phyloP scores from a whole-genome alignment of 2,888 invertebrate species.

The Geophilus truncorum region DNA sequence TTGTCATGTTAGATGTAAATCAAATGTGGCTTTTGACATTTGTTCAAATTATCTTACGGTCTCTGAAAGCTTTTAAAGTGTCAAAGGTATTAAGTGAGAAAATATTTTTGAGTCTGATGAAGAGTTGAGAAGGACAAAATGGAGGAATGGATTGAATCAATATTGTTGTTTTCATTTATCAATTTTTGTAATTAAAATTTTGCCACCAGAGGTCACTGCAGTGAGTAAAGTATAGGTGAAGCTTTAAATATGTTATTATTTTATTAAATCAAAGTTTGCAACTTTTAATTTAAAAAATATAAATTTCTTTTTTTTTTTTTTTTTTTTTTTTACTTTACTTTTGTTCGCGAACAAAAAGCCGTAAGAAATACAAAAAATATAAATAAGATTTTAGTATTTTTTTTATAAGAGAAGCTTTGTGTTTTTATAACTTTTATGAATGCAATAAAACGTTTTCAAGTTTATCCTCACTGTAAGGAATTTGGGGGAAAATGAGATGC shows the following conservation, averaged over 20 bases:
- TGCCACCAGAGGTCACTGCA: too few relatives aligned
- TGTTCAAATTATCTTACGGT: neutral
- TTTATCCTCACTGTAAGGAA: neutral
- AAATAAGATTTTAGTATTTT: neutral
- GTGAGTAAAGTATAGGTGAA: too few relatives aligned
- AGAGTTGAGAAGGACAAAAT: neutral
- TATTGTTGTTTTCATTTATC: neutral
- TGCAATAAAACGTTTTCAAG: conserved; percentile 1
- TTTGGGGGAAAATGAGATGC: neutral
- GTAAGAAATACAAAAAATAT: neutral
- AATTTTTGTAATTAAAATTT: too few relatives aligned
- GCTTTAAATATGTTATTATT: too few relatives aligned
- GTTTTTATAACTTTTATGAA: neutral
- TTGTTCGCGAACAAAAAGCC: neutral
- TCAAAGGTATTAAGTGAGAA: neutral
- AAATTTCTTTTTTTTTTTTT: neutral
- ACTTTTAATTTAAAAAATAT: neutral
- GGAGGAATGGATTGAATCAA: neutral
- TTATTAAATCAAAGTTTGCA: too few relatives aligned
- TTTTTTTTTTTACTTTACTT: neutral
- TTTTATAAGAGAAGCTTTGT: neutral
- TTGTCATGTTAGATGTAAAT: conserved; percentile 22
- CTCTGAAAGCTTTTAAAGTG: conserved; percentile 17
- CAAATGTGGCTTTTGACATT: conserved; percentile 13
- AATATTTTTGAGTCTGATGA: neutral